A percentile compares a stretch with the other conserved stretches of the same genome.
Conservation (phyloP, 2,797 vertebrate species). For the Anomalospiza imberbis region DNA sequence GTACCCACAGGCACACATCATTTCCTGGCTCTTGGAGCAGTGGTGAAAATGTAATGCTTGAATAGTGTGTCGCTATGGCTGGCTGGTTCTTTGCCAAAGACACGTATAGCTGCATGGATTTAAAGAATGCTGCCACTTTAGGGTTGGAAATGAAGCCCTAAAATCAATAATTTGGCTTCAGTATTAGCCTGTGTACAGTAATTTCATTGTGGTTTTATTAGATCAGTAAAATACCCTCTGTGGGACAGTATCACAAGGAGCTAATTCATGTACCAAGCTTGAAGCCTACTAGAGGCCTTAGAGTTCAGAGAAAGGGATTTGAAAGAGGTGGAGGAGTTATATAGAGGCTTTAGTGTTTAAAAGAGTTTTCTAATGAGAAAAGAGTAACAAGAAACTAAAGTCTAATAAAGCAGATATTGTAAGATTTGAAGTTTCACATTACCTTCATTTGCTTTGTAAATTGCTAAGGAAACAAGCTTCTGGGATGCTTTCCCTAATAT, state of each 20-base stretch:
- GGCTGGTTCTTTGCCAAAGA: slow-evolving; percentile 43
- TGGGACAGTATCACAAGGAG: slow-evolving; percentile 43
- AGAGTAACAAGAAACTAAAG: slow-evolving; percentile 55
- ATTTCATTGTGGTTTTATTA: slow-evolving; percentile 68
- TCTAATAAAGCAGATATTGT: slow-evolving; percentile 55
- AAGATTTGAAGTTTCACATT: slow-evolving; percentile 46
- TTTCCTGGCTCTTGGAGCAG: slow-evolving; percentile 37
- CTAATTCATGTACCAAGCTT: slow-evolving; percentile 32
- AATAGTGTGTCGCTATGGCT: slow-evolving; percentile 5
- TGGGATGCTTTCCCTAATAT: background rate
- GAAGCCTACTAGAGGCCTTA: slow-evolving; percentile 19
- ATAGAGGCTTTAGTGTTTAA: slow-evolving; percentile 52
- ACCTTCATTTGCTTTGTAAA: slow-evolving; percentile 55
- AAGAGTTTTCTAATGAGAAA: slow-evolving; percentile 46
- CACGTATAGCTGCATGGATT: slow-evolving; percentile 28
- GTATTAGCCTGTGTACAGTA: slow-evolving; percentile 43
- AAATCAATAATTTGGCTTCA: slow-evolving; percentile 58
- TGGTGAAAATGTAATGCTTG: slow-evolving; percentile 8
- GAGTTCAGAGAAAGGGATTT: slow-evolving; percentile 11
- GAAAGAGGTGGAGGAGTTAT: slow-evolving; percentile 13
- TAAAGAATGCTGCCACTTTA: slow-evolving; percentile 32
- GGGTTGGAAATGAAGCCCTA: slow-evolving; percentile 45
- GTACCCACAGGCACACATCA: background rate
- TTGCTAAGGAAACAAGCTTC: slow-evolving; percentile 18
- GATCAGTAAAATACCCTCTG: slow-evolving; percentile 50